Percentiles rank a stretch among this genome's conserved stretches.
These are phyloP conservation scores for Drosophila mauritiana DNA, from an alignment of 1,140 invertebrate genomes.

Conservation along the genomic window DNA sequence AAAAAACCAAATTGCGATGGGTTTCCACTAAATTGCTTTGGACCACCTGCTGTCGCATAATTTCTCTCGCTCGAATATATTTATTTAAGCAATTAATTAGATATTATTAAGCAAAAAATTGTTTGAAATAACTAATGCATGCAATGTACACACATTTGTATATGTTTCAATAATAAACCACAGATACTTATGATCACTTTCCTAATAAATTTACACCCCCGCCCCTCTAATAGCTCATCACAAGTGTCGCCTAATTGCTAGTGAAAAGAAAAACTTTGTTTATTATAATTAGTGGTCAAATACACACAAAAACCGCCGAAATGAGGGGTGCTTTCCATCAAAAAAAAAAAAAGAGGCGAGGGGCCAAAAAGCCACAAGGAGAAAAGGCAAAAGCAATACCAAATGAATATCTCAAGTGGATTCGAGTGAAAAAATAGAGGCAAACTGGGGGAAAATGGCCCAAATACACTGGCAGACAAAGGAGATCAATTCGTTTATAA, in stretches of 20 bases:
- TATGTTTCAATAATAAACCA: too few species aligned
- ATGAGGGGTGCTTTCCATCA: background rate
- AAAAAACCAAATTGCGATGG: slow-evolving; percentile 3
- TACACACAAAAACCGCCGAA: slow-evolving; percentile 10
- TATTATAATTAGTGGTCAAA: slow-evolving; percentile 65
- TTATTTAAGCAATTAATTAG: too few species aligned
- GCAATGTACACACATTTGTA: too few species aligned
- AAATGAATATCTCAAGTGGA: slow-evolving; percentile 41
- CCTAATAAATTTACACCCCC: background rate
- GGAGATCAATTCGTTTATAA: background rate
- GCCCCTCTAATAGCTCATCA: background rate
- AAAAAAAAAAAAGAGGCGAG: background rate
- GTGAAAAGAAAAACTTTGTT: slow-evolving; percentile 48
- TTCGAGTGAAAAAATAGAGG: slow-evolving; percentile 18
- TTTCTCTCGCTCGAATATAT: background rate
- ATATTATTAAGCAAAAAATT: too few species aligned
- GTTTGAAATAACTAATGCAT: too few species aligned
- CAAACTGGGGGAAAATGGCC: slow-evolving; percentile 7
- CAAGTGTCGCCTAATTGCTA: slow-evolving; percentile 49
- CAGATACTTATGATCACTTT: background rate
- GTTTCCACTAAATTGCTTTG: slow-evolving; percentile 8
- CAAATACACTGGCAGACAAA: slow-evolving; percentile 3
- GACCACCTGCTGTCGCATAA: slow-evolving; percentile 37
- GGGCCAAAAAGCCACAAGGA: slow-evolving; percentile 15
- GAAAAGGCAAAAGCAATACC: slow-evolving; percentile 11